A percentile compares a stretch with the other conserved stretches of the same genome.
phyloP scores from a whole-genome alignment of 2,888 invertebrate genomes.

The Agrotis exclamationis region DNA sequence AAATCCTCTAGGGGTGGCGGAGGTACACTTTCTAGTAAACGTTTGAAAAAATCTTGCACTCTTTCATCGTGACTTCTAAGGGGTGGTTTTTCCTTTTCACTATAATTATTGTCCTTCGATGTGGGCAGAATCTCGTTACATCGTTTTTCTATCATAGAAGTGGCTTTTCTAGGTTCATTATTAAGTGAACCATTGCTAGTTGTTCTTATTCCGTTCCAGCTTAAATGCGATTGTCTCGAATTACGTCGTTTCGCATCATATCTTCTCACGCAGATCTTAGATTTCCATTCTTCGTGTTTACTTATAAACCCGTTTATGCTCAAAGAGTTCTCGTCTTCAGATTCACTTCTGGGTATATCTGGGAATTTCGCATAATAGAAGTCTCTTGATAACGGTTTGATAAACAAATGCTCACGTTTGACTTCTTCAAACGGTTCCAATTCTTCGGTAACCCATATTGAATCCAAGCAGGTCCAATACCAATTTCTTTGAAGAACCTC shows the following conservation, averaged over 20 bases:
- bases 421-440: constrained; percentile 87
- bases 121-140: constrained; percentile 15
- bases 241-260: constrained; percentile 74
- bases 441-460: constrained; percentile 84
- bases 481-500: constrained; percentile 84
- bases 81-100: constrained; percentile 32
- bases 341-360: constrained; percentile 87
- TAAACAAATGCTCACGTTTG: constrained; percentile 79
- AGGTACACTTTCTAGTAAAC: constrained; percentile 80
- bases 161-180: constrained; percentile 69
- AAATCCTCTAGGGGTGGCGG: constrained; percentile 81
- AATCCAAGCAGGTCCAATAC: constrained; percentile 85
- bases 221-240: constrained; percentile 69
- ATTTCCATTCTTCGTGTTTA: constrained; percentile 84
- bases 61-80: constrained; percentile 73
- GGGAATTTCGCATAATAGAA: constrained; percentile 84
- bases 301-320: constrained; percentile 80
- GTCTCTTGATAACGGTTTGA: constrained; percentile 84
- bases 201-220: constrained; percentile 67
- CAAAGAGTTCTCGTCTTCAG: constrained; percentile 85
- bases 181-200: constrained; percentile 70
- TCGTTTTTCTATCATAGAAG: constrained; percentile 67
- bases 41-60: constrained; percentile 79
- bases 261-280: constrained; percentile 79
- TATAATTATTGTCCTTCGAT: constrained; percentile 13